These are phyloP conservation scores for Tupaia chinensis DNA, from an alignment of 2,113 vertebrate genomes.

Conservation along the genomic window DNA sequence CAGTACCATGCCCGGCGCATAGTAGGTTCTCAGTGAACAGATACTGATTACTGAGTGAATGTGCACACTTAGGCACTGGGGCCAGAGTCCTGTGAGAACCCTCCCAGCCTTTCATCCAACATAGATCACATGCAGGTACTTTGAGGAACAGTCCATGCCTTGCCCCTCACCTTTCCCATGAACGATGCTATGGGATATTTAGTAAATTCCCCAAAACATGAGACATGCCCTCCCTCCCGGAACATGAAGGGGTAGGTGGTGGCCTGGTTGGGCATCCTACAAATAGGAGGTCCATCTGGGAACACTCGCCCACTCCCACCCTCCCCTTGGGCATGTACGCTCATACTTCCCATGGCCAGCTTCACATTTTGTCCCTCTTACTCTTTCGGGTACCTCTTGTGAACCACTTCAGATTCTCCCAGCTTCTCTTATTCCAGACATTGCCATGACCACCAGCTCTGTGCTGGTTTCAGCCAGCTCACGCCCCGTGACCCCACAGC, in stretches of 20 bases:
- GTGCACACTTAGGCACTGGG: neutral
- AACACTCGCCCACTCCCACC: neutral
- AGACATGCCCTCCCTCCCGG: neutral
- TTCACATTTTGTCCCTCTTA: neutral
- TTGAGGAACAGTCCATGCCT: neutral
- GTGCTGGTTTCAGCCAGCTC: neutral
- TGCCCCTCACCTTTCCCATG: neutral
- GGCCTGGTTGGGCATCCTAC: neutral
- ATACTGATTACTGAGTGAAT: neutral
- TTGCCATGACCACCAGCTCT: neutral
- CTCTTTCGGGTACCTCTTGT: neutral
- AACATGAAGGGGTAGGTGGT: neutral
- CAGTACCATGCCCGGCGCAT: neutral
- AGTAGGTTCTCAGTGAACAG: neutral
- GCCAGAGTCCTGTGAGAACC: neutral
- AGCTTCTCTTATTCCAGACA: neutral
- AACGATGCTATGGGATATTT: neutral
- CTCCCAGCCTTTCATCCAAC: neutral
- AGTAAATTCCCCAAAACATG: neutral
- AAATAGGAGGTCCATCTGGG: neutral
- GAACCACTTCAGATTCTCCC: neutral
- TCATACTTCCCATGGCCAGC: neutral
- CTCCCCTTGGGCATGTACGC: neutral
- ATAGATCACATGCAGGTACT: neutral
- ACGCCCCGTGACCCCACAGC: neutral